These are phyloP conservation scores for Antechinus stuartii DNA, from an alignment of 2,113 vertebrate genomes.

Conservation along the genomic window DNA sequence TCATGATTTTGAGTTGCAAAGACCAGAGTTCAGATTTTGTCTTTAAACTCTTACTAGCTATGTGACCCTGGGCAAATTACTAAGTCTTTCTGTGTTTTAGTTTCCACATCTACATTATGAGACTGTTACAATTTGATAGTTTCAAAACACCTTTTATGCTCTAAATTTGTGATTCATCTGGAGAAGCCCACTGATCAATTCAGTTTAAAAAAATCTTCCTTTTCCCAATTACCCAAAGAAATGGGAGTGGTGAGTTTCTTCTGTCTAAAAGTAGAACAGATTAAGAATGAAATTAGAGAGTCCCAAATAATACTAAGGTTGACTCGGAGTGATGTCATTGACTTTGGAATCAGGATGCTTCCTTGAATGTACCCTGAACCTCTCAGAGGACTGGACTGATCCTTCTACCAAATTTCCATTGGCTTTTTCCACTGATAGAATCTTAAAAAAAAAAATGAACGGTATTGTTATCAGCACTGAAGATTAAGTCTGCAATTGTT, in stretches of 20 bases:
- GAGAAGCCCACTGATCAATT: not conserved
- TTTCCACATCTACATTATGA: not conserved
- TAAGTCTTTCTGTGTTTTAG: not conserved
- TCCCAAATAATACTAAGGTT: not conserved
- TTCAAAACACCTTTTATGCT: not conserved
- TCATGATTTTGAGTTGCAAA: not conserved
- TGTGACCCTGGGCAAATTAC: not conserved
- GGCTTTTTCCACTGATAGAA: not conserved
- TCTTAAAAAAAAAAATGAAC: not conserved
- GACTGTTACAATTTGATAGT: not conserved
- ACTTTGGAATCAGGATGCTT: not conserved
- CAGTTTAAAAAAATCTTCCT: not conserved
- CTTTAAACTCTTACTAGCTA: not conserved
- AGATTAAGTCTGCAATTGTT: not conserved
- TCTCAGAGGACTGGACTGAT: not conserved
- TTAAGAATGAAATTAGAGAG: not conserved
- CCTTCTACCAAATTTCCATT: not conserved
- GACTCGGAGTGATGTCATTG: not conserved
- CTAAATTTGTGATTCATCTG: not conserved
- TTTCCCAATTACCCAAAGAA: not conserved
- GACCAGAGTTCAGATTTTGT: not conserved
- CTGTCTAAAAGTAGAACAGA: not conserved
- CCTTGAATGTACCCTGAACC: constrained; percentile 2
- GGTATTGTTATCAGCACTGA: not conserved
- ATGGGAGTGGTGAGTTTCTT: not conserved